Conservation (phyloP, 2,888 invertebrate genomes). For the Lasius fuliginosus region DNA sequence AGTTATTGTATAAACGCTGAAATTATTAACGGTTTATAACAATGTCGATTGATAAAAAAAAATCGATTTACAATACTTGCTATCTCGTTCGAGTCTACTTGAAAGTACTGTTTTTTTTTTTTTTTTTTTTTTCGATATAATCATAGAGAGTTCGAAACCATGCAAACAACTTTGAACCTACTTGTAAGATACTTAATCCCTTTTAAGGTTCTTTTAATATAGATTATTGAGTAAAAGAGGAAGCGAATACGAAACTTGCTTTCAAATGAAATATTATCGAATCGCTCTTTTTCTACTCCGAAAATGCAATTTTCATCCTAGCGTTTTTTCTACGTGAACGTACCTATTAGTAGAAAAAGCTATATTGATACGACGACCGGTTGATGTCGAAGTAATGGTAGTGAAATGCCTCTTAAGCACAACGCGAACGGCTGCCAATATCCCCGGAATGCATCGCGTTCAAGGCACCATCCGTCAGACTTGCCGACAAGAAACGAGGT, state of each 20-base stretch:
- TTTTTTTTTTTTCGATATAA: no score
- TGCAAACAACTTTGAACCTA: no score
- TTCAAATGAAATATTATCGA: background rate
- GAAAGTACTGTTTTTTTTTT: no score
- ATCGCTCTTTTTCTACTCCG: background rate
- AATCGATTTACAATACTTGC: no score
- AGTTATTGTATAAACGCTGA: background rate
- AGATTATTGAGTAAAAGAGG: no score
- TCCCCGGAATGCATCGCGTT: background rate
- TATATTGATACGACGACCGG: background rate
- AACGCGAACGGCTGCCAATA: constrained; percentile 17
- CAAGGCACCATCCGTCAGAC: background rate
- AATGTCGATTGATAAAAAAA: background rate
- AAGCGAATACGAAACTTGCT: background rate
- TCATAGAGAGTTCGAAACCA: no score
- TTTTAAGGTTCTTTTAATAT: no score
- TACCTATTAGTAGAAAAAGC: background rate
- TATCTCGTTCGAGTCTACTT: no score
- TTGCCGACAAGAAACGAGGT: constrained; percentile 53
- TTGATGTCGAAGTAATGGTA: background rate
- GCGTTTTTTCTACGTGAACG: background rate
- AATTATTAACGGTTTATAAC: background rate
- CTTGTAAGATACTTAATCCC: no score
- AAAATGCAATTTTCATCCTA: background rate
- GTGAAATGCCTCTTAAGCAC: constrained; percentile 2